Base-by-base conservation (phyloP, 1,140 invertebrate genomes). In the Psilanteris sp. region DNA sequence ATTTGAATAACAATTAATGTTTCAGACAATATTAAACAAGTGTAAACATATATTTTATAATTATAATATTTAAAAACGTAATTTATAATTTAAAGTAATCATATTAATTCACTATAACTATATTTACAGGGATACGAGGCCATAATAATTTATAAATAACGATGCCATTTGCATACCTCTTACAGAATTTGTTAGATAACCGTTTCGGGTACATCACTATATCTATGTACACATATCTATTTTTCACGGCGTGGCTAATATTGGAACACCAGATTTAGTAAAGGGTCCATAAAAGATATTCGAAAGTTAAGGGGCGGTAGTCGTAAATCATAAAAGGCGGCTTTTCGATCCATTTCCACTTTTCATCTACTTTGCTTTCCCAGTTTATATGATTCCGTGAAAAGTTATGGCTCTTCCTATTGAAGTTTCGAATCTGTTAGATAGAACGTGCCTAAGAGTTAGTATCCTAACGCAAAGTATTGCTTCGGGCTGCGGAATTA, bases 281-380 rank as follows among this genome's bases (percentile, higher is more conserved):
- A 72, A 71, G 36, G 55, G 57, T 62, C 48, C 48, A 62, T 72
- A 72, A 72, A 72, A 72, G 48, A 55, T 72, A 62, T 46, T 48
- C 39, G 55, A 44, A 72, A 52, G 57, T 72, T 72, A 64, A 72
- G 57, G 46, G 57, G 57, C 36, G 57, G 68, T 29, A 46, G 59
- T 57, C 50, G 36, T 73, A 73, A 73, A 73, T 73, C 68, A 73
- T 73, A 64, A 55, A 57, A 57, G 52, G 29, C 52, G 52, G 61
- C 61, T 59, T 66, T 59, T 73, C 70, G 59, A 73, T 66, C 36
- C 70, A 73, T 73, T 66, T 64, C 59, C 57, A 64, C 68, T 72
- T 72, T 64, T 66, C 70, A 73, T 73, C 36, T 36, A 73, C 61
- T 73, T 73, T 66, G 59, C 70, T 73, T 59, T 11, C 18, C 14